Evolutionary conservation across 2,888 invertebrate species (phyloP).

Genomic region (Eretmocerus hayati): DNA sequence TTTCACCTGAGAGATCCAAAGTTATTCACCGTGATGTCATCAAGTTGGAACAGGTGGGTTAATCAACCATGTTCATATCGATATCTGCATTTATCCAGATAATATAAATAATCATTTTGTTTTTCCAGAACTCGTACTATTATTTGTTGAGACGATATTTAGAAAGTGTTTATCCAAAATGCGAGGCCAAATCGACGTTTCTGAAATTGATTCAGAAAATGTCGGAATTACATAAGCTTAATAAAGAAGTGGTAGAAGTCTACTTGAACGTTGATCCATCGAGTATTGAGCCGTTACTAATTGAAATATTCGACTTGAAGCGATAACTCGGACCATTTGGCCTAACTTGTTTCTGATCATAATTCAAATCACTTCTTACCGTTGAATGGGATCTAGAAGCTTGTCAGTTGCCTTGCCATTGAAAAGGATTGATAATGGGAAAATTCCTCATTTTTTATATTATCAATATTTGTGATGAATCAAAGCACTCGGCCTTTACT

Average conservation of each 20-base stretch:
- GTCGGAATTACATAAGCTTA: slow-evolving; percentile 78
- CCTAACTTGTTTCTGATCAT: no score
- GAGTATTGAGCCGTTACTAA: slow-evolving; percentile 83
- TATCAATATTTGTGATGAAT: no score
- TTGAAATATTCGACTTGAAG: slow-evolving; percentile 93
- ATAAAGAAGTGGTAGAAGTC: slow-evolving; percentile 86
- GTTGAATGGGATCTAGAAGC: no score
- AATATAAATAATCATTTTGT: slow-evolving; percentile 5
- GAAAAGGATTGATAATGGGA: no score
- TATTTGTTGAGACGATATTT: slow-evolving; percentile 77
- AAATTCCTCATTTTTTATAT: no score
- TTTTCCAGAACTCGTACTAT: slow-evolving; percentile 75
- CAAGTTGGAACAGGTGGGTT: slow-evolving; percentile 71
- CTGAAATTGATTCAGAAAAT: slow-evolving; percentile 85
- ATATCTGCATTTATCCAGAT: not conserved
- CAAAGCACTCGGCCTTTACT: no score
- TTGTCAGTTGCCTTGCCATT: no score
- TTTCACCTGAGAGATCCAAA: slow-evolving; percentile 74
- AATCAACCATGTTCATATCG: no score
- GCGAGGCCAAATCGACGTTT: slow-evolving; percentile 82
- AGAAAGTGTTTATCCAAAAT: slow-evolving; percentile 76
- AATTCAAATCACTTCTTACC: no score
- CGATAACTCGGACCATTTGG: no score
- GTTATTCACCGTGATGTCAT: slow-evolving; percentile 81
- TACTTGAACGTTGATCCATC: slow-evolving; percentile 89